Evolutionary conservation across 2,113 vertebrate species (phyloP), one percentile per base, ranked within the genome.

Genomic region (Tachysurus vachellii): DNA sequence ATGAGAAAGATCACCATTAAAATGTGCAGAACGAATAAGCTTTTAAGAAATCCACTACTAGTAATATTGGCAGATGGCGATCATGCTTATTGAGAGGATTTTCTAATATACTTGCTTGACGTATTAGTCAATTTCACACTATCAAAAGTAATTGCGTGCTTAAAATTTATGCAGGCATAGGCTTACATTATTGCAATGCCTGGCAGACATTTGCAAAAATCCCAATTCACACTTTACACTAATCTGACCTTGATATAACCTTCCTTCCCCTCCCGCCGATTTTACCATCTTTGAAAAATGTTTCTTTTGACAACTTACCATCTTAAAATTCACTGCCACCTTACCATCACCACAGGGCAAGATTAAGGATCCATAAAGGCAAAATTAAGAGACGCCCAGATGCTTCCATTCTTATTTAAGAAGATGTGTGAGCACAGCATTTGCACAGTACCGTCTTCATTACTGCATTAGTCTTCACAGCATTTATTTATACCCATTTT

Each of bases 251-350:
- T 96, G 96, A 97, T 96, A 96, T 94, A 95, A 95, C 95, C 94
- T 92, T 92, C 95, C 94, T 92, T 92, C 95, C 94, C 17, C 94
- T 76, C 93, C 21, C 94, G 71, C 93, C 94, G 96, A 95, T 95
- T 93, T 95, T 95, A 95, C 95, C 95, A 95, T 93, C 92, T 93
- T 94, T 96, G 83, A 93, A 95, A 96, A 95, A 94, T 95, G 94
- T 94, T 96, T 94, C 91, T 95, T 95, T 96, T 97, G 96, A 95
- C 96, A 96, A 93, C 93, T 95, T 95, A 93, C 94, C 96, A 93
- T 96, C 95, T 97, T 96, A 96, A 96, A 96, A 97, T 96, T 96
- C 95, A 96, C 96, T 95, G 96, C 94, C 97, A 97, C 96, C 95
- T 95, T 94, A 84, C 84, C 94, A 94, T 96, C 95, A 95, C 95